phyloP scores from a whole-genome alignment of 1,140 invertebrate genomes.

The Leptonema lineaticorne region DNA sequence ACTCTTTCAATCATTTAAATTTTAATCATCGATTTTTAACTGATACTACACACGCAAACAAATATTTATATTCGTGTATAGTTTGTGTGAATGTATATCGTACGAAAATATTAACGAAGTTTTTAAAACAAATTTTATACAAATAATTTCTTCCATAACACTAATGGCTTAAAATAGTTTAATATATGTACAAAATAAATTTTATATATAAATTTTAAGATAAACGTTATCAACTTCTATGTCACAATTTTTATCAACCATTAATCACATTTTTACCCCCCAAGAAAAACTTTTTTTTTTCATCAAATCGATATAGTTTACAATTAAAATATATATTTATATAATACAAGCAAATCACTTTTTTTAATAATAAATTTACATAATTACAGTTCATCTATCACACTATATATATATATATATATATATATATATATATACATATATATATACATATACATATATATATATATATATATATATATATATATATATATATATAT shows the following conservation, averaged over 20 bases:
- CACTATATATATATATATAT: too few relatives aligned
- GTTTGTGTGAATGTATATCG: too few relatives aligned
- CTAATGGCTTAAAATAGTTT: slow-evolving; percentile 20
- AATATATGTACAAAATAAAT: slow-evolving; percentile 22
- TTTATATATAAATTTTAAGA: slow-evolving; percentile 13
- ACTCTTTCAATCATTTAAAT: too few relatives aligned
- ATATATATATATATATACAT: too few relatives aligned
- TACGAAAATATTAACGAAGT: background rate
- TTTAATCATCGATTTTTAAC: too few relatives aligned
- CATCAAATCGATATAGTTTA: slow-evolving; percentile 1
- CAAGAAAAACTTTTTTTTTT: too few relatives aligned
- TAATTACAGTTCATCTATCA: slow-evolving; percentile 24
- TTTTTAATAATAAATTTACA: slow-evolving; percentile 18
- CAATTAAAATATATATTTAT: slow-evolving; percentile 11
- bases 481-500: too few relatives aligned
- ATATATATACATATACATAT: too few relatives aligned
- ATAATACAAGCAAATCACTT: slow-evolving; percentile 10
- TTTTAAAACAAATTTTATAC: background rate
- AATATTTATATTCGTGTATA: too few relatives aligned
- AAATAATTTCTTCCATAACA: slow-evolving; percentile 19
- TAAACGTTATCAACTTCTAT: slow-evolving; percentile 17
- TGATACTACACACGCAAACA: too few relatives aligned
- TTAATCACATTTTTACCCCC: slow-evolving; percentile 13
- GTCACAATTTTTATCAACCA: slow-evolving; percentile 9
- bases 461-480: too few relatives aligned